A percentile compares a stretch with the other conserved stretches of the same genome.
phyloP scores from a whole-genome alignment of 2,888 invertebrate species.

The Beris chalybata region DNA sequence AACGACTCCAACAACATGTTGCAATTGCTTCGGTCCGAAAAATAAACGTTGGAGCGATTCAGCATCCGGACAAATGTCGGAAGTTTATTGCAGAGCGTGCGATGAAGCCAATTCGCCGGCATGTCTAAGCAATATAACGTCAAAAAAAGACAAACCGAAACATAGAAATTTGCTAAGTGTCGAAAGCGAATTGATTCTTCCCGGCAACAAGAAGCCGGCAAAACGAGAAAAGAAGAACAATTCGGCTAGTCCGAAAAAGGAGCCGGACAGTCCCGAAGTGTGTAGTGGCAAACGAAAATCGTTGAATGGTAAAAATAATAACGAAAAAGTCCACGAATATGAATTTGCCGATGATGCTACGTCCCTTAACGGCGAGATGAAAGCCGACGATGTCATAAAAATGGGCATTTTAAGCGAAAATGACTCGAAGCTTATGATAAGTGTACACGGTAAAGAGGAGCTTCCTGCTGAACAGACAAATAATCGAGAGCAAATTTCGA shows the following conservation, averaged over 20 bases:
- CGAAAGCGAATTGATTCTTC: constrained; percentile 53
- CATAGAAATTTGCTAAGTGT: constrained; percentile 52
- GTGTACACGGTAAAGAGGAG: constrained; percentile 72
- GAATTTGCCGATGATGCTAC: constrained; percentile 62
- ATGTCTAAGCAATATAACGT: constrained; percentile 58
- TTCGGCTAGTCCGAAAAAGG: background rate
- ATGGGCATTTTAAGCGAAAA: constrained; percentile 58
- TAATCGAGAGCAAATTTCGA: constrained; percentile 8
- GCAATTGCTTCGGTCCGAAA: constrained; percentile 53
- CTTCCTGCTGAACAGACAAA: constrained; percentile 60
- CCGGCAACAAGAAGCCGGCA: constrained; percentile 43
- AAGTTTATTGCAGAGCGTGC: constrained; percentile 61
- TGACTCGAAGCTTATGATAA: constrained; percentile 57
- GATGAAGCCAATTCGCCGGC: constrained; percentile 54
- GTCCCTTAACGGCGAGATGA: constrained; percentile 53
- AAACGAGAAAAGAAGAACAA: constrained; percentile 39
- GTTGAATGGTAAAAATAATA: constrained; percentile 43
- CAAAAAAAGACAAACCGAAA: constrained; percentile 49
- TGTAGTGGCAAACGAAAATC: constrained; percentile 38
- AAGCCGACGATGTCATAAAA: constrained; percentile 50
- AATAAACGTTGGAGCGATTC: constrained; percentile 51
- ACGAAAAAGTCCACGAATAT: constrained; percentile 55
- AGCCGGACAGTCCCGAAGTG: constrained; percentile 1
- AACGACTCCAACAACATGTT: constrained; percentile 52
- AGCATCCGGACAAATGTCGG: constrained; percentile 60